Base-by-base conservation (phyloP, 2,888 invertebrate genomes). In the Pristionchus exspectatus region DNA sequence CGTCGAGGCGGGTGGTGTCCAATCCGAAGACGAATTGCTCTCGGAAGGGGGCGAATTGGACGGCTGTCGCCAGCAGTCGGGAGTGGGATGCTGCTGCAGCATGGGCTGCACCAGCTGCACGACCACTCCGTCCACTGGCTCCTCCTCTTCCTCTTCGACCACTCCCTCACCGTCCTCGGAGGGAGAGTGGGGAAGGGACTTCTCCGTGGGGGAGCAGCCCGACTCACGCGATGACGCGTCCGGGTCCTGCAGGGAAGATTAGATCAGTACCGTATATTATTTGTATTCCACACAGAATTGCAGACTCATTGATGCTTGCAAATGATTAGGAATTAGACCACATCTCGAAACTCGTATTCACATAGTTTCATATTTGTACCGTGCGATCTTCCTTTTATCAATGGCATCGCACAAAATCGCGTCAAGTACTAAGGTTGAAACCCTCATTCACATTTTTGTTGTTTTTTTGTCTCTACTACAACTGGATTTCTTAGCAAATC, bases 11-110 rank as follows among this genome's bases (percentile, higher is more conserved):
- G 63, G 66, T 16, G 87, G 87, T 5, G 66, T 87, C 93, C 93
- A 93, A 69, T 93, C 93, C 72, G 92, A 90, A 66, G 92, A 92
- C 63, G 92, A 92, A 63, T 92, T 93, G 69, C 92, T 91, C 90
- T 93, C 92, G 24, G 93, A 92, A 66, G 72, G 72, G 66, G 93
- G 92, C 77, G 92, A 92, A 86, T 92, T 92, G 77, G 91, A 90
- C 44, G 91, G 91, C 85, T 91, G 92, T 84, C 93, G 90, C 92
- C 92, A 92, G 63, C 63, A 63, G 24, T 50, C 44, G 44, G 44
- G 44, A 50, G 44, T 50, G n/a, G 69, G 69, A 27, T 50, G 89
- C 91, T 87, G 74, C 91, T 91, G 74, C 91, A 90, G 87, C 63
- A 63, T 5, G 5, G 59, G 38, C 59, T 85, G 59, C n/a, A 90